Evolutionary conservation across 2,113 vertebrate species (phyloP).

Genomic region (Dendrocopos noguchii): DNA sequence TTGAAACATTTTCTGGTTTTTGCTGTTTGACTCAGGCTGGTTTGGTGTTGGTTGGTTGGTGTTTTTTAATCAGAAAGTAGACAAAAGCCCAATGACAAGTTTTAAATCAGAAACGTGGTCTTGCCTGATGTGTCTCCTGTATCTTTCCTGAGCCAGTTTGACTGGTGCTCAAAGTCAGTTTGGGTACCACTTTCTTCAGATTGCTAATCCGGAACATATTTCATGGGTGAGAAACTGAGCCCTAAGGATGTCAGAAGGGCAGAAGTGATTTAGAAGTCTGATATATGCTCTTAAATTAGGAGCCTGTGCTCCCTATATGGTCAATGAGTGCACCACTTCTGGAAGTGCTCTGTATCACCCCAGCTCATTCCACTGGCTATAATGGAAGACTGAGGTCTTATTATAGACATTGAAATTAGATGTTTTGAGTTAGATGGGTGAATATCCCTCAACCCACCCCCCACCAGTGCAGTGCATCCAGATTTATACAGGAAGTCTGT

Average conservation of each 20-base stretch:
- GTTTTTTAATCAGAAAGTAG: background rate
- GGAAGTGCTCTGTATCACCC: background rate
- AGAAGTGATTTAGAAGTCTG: background rate
- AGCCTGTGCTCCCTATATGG: background rate
- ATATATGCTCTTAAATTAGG: background rate
- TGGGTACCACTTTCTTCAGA: background rate
- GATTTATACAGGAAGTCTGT: slow-evolving; percentile 64
- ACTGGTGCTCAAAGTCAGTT: background rate
- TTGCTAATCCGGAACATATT: background rate
- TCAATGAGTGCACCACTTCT: background rate
- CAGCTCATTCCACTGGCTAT: background rate
- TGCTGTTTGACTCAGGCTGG: too few species aligned
- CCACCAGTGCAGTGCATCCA: background rate
- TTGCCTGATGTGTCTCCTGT: background rate
- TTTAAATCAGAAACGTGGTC: background rate
- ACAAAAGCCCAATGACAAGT: background rate
- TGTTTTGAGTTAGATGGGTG: slow-evolving; percentile 32
- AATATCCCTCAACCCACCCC: background rate
- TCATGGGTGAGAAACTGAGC: background rate
- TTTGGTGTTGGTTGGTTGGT: background rate
- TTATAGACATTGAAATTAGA: slow-evolving; percentile 10
- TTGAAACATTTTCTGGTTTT: background rate
- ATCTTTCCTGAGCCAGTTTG: background rate
- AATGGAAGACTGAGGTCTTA: slow-evolving; percentile 37
- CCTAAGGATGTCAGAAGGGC: background rate